Conservation (phyloP, 2,113 vertebrate genomes). For the Excalfactoria chinensis region DNA sequence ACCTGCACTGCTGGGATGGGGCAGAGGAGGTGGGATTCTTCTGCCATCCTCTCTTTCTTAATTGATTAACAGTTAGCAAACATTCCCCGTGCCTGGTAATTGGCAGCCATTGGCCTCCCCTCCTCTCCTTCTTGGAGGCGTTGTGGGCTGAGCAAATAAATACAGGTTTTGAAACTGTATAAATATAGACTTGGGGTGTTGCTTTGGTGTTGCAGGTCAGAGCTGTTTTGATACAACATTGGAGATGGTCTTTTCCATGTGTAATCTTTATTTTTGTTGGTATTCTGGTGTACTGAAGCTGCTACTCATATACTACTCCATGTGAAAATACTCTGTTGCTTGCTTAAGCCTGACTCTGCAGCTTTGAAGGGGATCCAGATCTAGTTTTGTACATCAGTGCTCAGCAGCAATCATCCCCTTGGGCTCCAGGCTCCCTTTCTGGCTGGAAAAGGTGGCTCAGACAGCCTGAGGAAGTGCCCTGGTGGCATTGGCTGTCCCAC, state of each 20-base stretch:
- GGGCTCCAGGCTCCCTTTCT: background rate
- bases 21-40: constrained; percentile 45
- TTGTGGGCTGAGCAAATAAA: constrained; percentile 28
- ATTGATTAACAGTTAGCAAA: constrained; percentile 64
- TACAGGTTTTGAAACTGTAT: background rate
- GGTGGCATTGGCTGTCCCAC: background rate
- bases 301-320: accelerated
- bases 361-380: background rate
- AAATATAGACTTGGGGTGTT: constrained; percentile 28
- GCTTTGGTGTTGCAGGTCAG: background rate
- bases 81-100: background rate
- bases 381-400: background rate
- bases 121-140: background rate
- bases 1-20: background rate
- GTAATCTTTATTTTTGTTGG: background rate
- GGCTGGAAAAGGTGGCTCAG: background rate
- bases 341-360: background rate
- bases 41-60: constrained; percentile 22
- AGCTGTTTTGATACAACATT: background rate
- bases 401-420: background rate
- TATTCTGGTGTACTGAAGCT: background rate
- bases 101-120: background rate
- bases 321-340: background rate
- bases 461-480: background rate
- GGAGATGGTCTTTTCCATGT: background rate